Conservation (phyloP, 2,888 invertebrate genomes). For the Microdon myrmicae region DNA sequence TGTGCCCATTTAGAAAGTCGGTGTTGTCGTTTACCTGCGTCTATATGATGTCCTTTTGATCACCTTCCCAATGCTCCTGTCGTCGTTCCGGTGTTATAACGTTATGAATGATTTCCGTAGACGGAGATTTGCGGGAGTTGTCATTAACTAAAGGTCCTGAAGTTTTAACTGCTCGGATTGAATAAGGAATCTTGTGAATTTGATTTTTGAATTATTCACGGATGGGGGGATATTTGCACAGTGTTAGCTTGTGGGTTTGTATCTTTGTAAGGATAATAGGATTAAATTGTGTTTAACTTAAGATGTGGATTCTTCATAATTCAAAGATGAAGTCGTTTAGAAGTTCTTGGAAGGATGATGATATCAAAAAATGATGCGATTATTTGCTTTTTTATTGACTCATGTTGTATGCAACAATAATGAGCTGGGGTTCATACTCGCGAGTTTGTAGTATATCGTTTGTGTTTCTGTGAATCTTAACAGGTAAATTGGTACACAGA, state of each 20-base stretch:
- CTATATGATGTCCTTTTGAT: slow-evolving; percentile 1
- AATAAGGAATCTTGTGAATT: slow-evolving; percentile 37
- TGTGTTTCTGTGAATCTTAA: no score
- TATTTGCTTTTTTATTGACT: no score
- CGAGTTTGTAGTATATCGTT: no score
- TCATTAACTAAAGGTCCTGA: slow-evolving; percentile 28
- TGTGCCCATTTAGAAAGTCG: slow-evolving; percentile 2
- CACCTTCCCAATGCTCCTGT: no score
- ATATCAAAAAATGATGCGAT: no score
- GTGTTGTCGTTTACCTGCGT: background rate
- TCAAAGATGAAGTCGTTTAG: no score
- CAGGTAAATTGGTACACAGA: no score
- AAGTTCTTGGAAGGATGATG: no score
- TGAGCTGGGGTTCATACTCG: no score
- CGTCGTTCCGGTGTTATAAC: slow-evolving; percentile 28
- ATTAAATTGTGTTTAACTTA: slow-evolving; percentile 26
- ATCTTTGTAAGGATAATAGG: slow-evolving; percentile 21
- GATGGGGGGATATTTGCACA: slow-evolving; percentile 33
- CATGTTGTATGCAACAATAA: no score
- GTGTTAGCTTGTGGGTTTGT: slow-evolving; percentile 19
- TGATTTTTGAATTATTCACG: slow-evolving; percentile 43
- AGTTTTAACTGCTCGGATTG: slow-evolving; percentile 44
- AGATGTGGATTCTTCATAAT: no score
- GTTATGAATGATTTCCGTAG: slow-evolving; percentile 41
- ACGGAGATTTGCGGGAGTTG: slow-evolving; percentile 28